phyloP scores from a whole-genome alignment of 2,113 vertebrate genomes.

The Guaruba guarouba region DNA sequence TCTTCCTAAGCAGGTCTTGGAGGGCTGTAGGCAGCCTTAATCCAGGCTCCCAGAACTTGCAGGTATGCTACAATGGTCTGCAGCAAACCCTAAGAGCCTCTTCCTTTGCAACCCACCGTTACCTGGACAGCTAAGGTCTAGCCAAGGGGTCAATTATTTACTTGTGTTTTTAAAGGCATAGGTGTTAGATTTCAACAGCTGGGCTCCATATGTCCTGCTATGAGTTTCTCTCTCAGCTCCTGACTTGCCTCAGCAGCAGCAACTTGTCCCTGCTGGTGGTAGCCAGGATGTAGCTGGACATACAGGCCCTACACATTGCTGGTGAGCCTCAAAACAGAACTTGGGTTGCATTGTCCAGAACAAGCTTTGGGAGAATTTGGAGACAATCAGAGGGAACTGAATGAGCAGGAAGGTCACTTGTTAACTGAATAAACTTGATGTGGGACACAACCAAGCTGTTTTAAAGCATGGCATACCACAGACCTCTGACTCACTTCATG shows the following conservation, averaged over 20 bases:
- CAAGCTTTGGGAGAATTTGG: not conserved
- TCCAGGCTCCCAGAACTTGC: not conserved
- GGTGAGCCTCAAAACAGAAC: not conserved
- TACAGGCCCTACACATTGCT: not conserved
- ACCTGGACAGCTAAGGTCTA: not conserved
- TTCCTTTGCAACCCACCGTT: not conserved
- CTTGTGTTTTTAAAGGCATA: not conserved
- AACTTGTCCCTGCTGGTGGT: not conserved
- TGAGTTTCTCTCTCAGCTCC: not conserved
- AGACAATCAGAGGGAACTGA: not conserved
- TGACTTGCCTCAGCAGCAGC: not conserved
- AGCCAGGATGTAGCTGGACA: not conserved
- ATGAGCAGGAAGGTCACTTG: not conserved
- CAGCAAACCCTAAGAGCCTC: not conserved
- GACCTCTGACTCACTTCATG: not conserved
- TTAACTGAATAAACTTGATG: not conserved
- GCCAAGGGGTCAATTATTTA: not conserved
- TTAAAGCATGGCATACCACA: not conserved
- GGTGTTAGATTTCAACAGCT: not conserved
- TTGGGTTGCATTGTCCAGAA: not conserved
- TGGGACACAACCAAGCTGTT: fast-evolving
- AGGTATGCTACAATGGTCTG: not conserved
- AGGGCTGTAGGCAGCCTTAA: not conserved
- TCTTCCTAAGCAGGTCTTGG: not conserved
- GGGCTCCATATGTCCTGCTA: not conserved